phyloP scores from a whole-genome alignment of 2,888 invertebrate species.

The Plagiodera versicolora region DNA sequence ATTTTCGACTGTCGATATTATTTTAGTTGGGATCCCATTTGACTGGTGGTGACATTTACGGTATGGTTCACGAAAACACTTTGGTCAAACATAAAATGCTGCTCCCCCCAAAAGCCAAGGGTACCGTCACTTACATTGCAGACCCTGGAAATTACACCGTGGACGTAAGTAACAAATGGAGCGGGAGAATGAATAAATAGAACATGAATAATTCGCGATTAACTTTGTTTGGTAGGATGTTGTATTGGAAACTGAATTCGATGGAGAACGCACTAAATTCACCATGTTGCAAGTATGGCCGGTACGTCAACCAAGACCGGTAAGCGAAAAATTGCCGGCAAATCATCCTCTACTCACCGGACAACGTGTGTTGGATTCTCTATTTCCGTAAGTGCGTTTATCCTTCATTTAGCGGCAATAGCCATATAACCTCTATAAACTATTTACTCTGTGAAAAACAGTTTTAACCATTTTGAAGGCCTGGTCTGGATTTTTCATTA shows the following conservation, averaged over 20 bases:
- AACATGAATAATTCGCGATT: background rate
- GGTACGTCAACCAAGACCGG: constrained; percentile 95
- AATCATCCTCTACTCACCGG: constrained; percentile 98
- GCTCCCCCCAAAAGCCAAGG: constrained; percentile 91
- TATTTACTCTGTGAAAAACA: no score
- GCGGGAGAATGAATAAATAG: no score
- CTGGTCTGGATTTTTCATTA: no score
- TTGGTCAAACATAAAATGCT: constrained; percentile 97
- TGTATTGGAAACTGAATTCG: constrained; percentile 98
- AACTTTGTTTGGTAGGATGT: constrained; percentile 68
- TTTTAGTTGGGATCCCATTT: constrained; percentile 91
- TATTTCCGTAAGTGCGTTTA: constrained; percentile 95
- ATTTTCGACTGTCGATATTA: constrained; percentile 10
- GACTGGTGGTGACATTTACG: constrained; percentile 97
- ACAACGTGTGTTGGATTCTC: constrained; percentile 95
- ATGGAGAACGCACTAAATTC: constrained; percentile 89
- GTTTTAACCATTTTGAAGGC: no score
- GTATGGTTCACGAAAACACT: constrained; percentile 95
- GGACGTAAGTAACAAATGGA: constrained; percentile 65
- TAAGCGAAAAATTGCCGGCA: constrained; percentile 96
- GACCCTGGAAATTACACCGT: constrained; percentile 92
- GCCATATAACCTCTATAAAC: no score
- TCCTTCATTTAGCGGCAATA: no score
- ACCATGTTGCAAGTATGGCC: constrained; percentile 99
- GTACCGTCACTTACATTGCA: constrained; percentile 95